Percentiles rank a stretch among this genome's conserved stretches.
Conservation (phyloP, 2,113 vertebrate species). For the Calyptomena viridis region DNA sequence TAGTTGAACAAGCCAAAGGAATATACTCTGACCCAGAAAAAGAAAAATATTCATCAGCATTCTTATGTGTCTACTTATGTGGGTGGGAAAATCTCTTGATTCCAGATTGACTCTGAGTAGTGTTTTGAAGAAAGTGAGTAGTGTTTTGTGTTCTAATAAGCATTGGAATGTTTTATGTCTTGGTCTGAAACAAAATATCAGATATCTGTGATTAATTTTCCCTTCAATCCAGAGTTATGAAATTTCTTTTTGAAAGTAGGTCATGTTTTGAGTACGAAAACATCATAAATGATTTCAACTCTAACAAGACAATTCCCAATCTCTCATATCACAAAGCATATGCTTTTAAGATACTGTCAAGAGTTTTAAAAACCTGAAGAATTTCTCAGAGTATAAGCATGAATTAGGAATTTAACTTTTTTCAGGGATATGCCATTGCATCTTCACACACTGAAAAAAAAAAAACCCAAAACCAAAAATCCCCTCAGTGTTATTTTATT, state of each 20-base stretch:
- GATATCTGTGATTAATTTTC: conserved; percentile 6
- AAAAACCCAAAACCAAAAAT: background rate
- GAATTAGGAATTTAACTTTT: background rate
- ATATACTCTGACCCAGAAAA: background rate
- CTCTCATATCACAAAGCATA: background rate
- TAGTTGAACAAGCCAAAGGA: background rate
- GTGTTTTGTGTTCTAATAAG: background rate
- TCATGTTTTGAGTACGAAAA: background rate
- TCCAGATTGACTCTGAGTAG: background rate
- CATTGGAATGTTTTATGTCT: background rate
- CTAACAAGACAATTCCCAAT: background rate
- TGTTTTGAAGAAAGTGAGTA: background rate
- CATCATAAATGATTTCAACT: background rate
- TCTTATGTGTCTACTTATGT: background rate
- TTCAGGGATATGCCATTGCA: background rate
- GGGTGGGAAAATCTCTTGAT: background rate
- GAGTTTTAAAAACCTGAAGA: background rate
- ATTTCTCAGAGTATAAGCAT: background rate
- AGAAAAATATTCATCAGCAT: background rate
- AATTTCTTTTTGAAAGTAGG: background rate
- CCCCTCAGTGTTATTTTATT: background rate
- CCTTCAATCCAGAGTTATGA: background rate
- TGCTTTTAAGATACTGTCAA: background rate
- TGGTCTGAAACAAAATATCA: background rate
- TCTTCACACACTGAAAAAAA: background rate